Conservation (phyloP, 2,888 invertebrate species). For the Drosophila birchii region DNA sequence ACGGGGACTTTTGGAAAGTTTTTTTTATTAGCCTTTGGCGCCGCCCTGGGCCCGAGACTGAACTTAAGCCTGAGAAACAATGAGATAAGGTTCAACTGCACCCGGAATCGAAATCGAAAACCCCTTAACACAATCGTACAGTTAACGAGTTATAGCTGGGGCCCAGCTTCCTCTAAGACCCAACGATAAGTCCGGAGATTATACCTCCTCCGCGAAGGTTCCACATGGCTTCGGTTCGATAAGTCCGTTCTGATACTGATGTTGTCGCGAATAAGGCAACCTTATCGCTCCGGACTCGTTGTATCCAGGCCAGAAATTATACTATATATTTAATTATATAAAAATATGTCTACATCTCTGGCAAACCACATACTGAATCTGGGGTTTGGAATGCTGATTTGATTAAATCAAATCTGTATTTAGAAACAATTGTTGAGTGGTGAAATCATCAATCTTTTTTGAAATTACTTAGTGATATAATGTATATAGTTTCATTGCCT, state of each 20-base stretch:
- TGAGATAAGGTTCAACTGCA: constrained; percentile 37
- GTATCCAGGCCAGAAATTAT: constrained; percentile 22
- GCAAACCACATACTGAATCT: constrained; percentile 2
- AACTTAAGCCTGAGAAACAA: constrained; percentile 28
- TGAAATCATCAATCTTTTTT: background rate
- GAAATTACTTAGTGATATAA: background rate
- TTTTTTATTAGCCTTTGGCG: constrained; percentile 45
- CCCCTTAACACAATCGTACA: constrained; percentile 13
- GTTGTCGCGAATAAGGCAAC: constrained; percentile 58
- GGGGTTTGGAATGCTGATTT: constrained; percentile 9
- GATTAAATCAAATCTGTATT: background rate
- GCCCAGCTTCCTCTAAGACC: constrained; percentile 33
- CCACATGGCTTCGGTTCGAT: constrained; percentile 28
- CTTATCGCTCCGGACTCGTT: constrained; percentile 44
- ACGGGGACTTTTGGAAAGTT: constrained; percentile 51
- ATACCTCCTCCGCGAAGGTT: constrained; percentile 33
- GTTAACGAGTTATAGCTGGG: constrained; percentile 21
- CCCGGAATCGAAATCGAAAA: constrained; percentile 31
- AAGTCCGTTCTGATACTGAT: constrained; percentile 12
- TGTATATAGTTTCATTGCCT: background rate
- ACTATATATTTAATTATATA: background rate
- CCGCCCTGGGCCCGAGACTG: constrained; percentile 1
- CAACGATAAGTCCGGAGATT: constrained; percentile 26
- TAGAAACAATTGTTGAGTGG: background rate
- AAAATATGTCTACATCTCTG: background rate